Base-by-base conservation (phyloP, 1,140 invertebrate species). In the Ladona fulva region DNA sequence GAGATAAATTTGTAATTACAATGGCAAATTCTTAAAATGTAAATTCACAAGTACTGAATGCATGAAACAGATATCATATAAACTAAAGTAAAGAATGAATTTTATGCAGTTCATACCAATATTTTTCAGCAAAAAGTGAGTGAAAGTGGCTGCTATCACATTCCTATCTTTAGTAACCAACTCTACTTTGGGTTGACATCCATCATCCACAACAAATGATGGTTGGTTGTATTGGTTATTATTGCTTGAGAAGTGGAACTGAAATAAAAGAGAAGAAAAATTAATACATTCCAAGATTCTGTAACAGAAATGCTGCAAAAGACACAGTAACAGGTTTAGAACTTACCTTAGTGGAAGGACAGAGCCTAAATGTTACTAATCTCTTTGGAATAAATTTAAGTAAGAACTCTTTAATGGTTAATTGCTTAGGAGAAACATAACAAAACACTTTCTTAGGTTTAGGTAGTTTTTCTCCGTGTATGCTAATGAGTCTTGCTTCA, bases 321-420 rank as follows among this genome's bases (percentile, higher is more conserved):
- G 77, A 76, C 14, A 74, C 75, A 75, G 16, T 22, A 78, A 76
- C 42, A 74, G 7, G n/a, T 22, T 81, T 75, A 16, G 77, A 44
- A 52, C 78, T 85, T 86, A 94, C 92, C 87, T 95, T 96, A 76
- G 95, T 96, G 25, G 94, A 95, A 24, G 96, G 95, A 85, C 95
- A 97, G 74, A 98, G 88, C 29, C 96, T 89, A 86, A 97, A 97
- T n/a, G 95, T 95, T 77, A 92, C 94, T 76, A 97, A 87, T 80
- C 95, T 88, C 85, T 96, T 97, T 52, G 95, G 95, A 83, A 97
- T 95, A 82, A 98, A 93, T 86, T 94, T 95, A 77, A 97, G 86
- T 79, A 97, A 89, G 87, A 94, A 95, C 86, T 97, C 95, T 86
- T 97, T 97, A 81, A 98, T 90, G 42, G 94, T 95, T 59, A 96